Percentiles rank a stretch among this genome's conserved stretches.
phyloP scores from a whole-genome alignment of 2,113 vertebrate genomes.

The Poecile atricapillus region DNA sequence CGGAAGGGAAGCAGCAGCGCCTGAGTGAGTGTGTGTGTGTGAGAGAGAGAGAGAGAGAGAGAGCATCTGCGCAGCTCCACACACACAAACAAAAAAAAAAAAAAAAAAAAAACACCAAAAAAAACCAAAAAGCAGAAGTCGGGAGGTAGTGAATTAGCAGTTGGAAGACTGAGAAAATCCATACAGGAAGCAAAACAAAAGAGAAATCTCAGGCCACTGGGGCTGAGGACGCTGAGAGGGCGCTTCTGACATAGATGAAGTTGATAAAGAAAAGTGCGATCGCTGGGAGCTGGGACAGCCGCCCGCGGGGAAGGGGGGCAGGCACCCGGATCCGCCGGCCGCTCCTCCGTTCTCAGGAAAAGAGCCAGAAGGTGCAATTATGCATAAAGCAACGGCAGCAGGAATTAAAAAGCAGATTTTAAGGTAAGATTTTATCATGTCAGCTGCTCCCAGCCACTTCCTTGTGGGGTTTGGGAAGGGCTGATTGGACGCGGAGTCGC shows the following conservation, averaged over 20 bases:
- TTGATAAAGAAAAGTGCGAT: not conserved
- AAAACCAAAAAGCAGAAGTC: slow-evolving; percentile 51
- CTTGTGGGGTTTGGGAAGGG: not conserved
- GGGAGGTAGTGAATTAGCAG: slow-evolving; percentile 25
- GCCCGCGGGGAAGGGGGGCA: not conserved
- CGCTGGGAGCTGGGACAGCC: not conserved
- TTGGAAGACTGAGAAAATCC: slow-evolving; percentile 24
- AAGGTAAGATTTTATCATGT: slow-evolving; percentile 7
- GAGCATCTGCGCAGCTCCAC: slow-evolving; percentile 35
- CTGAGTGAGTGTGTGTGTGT: not conserved
- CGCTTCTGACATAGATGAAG: not conserved
- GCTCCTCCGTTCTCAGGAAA: not conserved
- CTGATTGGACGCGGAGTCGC: not conserved
- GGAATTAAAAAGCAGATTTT: slow-evolving; percentile 15
- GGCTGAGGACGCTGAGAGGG: not conserved
- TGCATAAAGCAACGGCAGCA: not conserved
- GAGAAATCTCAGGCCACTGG: slow-evolving; percentile 34
- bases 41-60: not conserved
- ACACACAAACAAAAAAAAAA: not conserved
- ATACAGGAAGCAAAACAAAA: slow-evolving; percentile 49
- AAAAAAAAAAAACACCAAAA: not conserved
- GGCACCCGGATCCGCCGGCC: not conserved
- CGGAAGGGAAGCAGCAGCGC: slow-evolving; percentile 5
- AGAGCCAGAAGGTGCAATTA: slow-evolving; percentile 14
- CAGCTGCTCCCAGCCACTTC: not conserved